Evolutionary conservation across 2,113 vertebrate species (phyloP), one percentile per base, ranked within the genome.

Genomic region (Oenanthe oenanthe): DNA sequence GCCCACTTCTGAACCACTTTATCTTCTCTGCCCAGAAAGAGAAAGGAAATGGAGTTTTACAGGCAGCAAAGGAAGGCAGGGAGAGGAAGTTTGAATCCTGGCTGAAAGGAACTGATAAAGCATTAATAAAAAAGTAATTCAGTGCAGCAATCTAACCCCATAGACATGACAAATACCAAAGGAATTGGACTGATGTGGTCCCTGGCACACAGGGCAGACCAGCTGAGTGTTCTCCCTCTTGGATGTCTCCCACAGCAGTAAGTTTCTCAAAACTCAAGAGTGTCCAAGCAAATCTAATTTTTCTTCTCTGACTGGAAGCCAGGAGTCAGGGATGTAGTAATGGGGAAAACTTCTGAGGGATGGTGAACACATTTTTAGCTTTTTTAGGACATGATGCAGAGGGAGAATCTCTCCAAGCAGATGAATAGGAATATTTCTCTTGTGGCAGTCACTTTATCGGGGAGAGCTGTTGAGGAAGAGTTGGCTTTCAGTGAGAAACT

Each of bases 141-240:
- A 53, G 7, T 13, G 7, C 21, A 29, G 10, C 11, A 56, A 25
- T 72, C 22, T 42, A 63, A 42, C 6, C 66, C 36, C 17, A 13
- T 2, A 13, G 40, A 54, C 12, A 5, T 10, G 56, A 56, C 0
- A 0, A 36, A 42, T 12, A 26, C 9, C 28, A 29, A 17, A 75
- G 34, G 72, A 86, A 42, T 34, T 24, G 50, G 34, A 5, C 22
- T 68, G n/a, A 38, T n/a, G 32, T 2, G 1, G 7, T 40, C 76
- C 54, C 6, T 17, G 43, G 66, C 32, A 65, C 88, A 36, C 12
- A 57, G 66, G 66, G 40, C 42, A 60, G 31, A 32, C 2, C 31
- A 71, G 18, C 42, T 38, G 36, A 61, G 32, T 15, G 6, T 11
- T 19, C 43, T 6, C 9, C 29, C 32, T 66, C 68, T 74, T 51